A percentile compares a stretch with the other conserved stretches of the same genome.
Evolutionary conservation across 2,113 vertebrate species (phyloP).

Genomic region (Condylura cristata): DNA sequence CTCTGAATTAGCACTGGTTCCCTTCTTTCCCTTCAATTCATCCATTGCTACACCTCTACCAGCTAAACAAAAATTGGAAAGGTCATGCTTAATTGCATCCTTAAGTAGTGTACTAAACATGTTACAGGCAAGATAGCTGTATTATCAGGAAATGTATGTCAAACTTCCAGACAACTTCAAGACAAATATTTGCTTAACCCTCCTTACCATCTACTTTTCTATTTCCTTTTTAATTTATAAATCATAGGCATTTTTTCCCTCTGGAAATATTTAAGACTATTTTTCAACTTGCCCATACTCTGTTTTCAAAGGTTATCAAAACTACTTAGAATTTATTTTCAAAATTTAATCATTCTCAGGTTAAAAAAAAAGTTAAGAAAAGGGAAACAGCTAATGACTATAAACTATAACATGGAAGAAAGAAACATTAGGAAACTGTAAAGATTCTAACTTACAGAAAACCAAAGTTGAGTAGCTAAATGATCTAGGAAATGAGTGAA

Average conservation of each 20-base stretch:
- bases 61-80: not conserved
- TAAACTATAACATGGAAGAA: not conserved
- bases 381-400: slow-evolving; percentile 20
- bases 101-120: not conserved
- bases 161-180: slow-evolving; percentile 43
- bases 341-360: not conserved
- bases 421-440: not conserved
- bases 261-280: slow-evolving; percentile 32
- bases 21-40: not conserved
- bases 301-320: slow-evolving; percentile 1
- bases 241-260: not conserved
- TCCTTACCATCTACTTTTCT: not conserved
- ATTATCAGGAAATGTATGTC: slow-evolving; percentile 12
- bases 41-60: not conserved
- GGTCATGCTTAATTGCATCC: not conserved
- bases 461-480: not conserved
- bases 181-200: not conserved
- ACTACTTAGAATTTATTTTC: slow-evolving; percentile 31
- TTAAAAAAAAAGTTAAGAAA: not conserved
- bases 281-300: not conserved
- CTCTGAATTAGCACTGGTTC: not conserved
- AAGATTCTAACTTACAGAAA: slow-evolving; percentile 13
- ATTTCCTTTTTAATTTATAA: slow-evolving; percentile 15
- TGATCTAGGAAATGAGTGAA: slow-evolving; percentile 8
- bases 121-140: not conserved